phyloP scores from a whole-genome alignment of 2,113 vertebrate species.

The Oenanthe melanoleuca region DNA sequence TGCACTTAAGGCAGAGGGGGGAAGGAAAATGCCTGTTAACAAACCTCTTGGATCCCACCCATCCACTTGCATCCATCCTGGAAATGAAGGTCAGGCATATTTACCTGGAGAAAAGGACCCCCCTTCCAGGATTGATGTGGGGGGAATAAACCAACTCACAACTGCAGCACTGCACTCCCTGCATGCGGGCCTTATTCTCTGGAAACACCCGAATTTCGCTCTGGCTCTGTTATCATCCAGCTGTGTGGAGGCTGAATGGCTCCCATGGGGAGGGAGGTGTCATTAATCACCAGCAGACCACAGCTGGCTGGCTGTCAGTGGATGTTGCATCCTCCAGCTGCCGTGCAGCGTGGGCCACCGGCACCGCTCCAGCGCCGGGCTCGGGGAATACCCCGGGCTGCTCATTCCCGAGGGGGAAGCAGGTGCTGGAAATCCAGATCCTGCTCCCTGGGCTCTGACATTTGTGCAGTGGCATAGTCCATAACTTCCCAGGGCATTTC shows the following conservation, averaged over 20 bases:
- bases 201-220: background rate
- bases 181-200: fast-evolving
- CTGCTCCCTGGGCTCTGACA: background rate
- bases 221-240: background rate
- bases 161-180: background rate
- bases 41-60: background rate
- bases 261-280: slow-evolving; percentile 1
- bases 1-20: slow-evolving; percentile 11
- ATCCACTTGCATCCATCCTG: background rate
- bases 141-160: background rate
- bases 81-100: background rate
- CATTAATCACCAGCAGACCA: slow-evolving; percentile 44
- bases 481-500: background rate
- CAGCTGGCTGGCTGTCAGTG: slow-evolving; percentile 9
- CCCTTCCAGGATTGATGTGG: background rate
- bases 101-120: background rate
- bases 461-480: background rate
- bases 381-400: background rate
- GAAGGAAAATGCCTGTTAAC: background rate
- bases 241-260: background rate
- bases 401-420: background rate
- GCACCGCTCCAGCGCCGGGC: background rate
- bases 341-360: background rate
- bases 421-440: background rate
- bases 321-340: slow-evolving; percentile 37